Percentiles rank a stretch among this genome's conserved stretches.
phyloP scores from a whole-genome alignment of 2,113 vertebrate species.

The Corythornis madagascariensis region DNA sequence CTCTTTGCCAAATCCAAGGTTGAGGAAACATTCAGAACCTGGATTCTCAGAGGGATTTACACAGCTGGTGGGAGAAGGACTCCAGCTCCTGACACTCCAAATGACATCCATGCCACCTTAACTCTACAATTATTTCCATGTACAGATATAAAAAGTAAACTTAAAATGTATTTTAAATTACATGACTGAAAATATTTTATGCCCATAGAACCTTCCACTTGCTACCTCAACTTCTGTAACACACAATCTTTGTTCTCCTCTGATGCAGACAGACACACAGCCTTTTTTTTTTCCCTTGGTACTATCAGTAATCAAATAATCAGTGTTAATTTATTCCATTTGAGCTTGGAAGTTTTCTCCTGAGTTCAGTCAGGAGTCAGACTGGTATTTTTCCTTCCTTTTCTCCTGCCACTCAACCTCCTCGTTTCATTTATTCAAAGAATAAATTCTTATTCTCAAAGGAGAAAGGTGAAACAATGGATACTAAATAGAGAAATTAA shows the following conservation, averaged over 20 bases:
- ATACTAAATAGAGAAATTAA: background rate
- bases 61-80: background rate
- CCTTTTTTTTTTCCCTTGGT: too few relatives aligned
- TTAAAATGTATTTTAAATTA: background rate
- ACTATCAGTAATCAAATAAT: background rate
- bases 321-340: background rate
- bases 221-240: background rate
- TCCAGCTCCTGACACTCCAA: background rate
- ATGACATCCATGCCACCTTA: background rate
- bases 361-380: background rate
- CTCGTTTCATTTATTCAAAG: background rate
- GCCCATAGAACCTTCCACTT: background rate
- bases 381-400: background rate
- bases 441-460: background rate
- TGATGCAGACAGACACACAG: background rate
- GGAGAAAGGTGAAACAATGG: background rate
- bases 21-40: background rate
- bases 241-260: background rate
- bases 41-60: background rate
- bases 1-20: background rate
- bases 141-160: background rate
- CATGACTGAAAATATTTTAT: background rate
- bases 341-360: background rate
- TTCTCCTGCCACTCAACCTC: background rate
- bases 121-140: background rate